Conservation (phyloP, 2,113 vertebrate species). For the Gallinago jamesoni region DNA sequence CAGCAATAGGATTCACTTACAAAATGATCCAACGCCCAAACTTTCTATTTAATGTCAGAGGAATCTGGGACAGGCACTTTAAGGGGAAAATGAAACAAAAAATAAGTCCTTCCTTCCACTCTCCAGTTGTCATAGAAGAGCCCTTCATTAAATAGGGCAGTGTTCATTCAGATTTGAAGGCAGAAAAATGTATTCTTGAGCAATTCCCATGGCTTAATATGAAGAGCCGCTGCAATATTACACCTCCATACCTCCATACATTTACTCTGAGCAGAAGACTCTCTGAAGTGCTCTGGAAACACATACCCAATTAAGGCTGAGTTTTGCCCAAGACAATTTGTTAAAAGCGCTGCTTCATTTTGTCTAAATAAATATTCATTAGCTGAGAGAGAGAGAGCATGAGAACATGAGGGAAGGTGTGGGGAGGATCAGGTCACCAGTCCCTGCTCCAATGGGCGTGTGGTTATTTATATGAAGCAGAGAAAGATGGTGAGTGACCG, state of each 20-base stretch:
- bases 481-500: rapidly evolving
- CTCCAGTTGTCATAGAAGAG: background rate
- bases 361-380: background rate
- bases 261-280: background rate
- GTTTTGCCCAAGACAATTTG: background rate
- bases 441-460: rapidly evolving
- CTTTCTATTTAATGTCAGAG: background rate
- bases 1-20: background rate
- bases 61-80: background rate
- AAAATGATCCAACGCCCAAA: background rate
- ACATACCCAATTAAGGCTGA: background rate
- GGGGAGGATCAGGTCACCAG: background rate
- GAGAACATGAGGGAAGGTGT: rapidly evolving
- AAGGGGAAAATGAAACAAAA: background rate
- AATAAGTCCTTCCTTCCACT: background rate
- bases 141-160: background rate
- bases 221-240: background rate
- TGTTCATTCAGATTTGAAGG: background rate
- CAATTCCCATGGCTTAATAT: background rate
- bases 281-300: background rate
- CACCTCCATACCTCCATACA: background rate
- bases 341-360: background rate
- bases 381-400: background rate
- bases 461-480: background rate
- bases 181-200: background rate